Base-by-base conservation (phyloP, 92 coral and sea anemone genomes). In the Porites cylindrica region DNA sequence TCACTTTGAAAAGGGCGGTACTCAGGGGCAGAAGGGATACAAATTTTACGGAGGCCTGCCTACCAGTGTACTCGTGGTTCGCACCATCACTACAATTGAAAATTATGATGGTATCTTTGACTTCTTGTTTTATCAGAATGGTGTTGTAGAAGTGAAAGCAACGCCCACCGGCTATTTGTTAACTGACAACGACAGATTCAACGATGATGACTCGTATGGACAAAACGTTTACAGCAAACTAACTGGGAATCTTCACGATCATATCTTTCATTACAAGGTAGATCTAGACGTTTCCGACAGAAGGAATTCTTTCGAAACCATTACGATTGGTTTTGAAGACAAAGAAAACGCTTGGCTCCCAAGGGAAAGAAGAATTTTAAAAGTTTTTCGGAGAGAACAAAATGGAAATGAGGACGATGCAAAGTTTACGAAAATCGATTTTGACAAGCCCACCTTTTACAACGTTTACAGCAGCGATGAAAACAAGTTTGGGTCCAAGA, bases 41-140 rank as follows among this genome's bases (percentile, higher is more conserved):
- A 84, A 59, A 32, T 96, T 93, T 79, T 95, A 93, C 72, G 99
- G 98, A 10, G 98, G 98, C 5, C 76, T 95, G 91, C 87, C 83
- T 1, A 91, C 81, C 19, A 93, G 84, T 64, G 96, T 87, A 10
- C 92, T 97, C 9, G 96, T 97, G 19, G 59, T 93, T 6, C 85
- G 99, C 70, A 93, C 96, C 58, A 83, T 96, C 21, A 74, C 91
- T 6, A 92, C 96, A 0, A 77, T 93, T 3, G 92, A 88, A 62
- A 93, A 95, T 89, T 93, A 95, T 43, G 98, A 97, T 89, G 91
- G 92, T 81, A 77, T 95, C n/a, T 91, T 85, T 52, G 98, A 97
- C 79, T 93, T 86, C 72, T 85, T 97, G 47, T 97, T 97, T 81
- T 93, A 97, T 68, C 98, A 91, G 32, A 95, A 92, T 75, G 99